A percentile compares a stretch with the other conserved stretches of the same genome.
Evolutionary conservation across 2,888 invertebrate genomes (phyloP).

Genomic region (Acanthosoma haemorrhoidale): DNA sequence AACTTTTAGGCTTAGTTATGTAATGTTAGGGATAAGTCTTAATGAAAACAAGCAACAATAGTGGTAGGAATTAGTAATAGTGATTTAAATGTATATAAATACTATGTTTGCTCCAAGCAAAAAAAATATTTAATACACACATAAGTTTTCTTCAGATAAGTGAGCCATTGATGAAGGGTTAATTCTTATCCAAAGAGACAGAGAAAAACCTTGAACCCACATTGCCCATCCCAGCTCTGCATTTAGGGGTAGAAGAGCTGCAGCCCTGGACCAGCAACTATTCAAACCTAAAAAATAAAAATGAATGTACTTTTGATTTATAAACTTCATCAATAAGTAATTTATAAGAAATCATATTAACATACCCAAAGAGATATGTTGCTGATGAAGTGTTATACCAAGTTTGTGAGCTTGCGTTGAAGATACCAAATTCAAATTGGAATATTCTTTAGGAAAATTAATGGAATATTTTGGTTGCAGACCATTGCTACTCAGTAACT

Average conservation of each 20-base stretch:
- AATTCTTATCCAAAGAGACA: slow-evolving; percentile 54
- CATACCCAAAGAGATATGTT: slow-evolving; percentile 44
- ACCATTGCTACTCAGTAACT: slow-evolving; percentile 50
- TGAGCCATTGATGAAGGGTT: slow-evolving; percentile 42
- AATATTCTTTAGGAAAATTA: slow-evolving; percentile 49
- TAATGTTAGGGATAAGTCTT: too few relatives aligned
- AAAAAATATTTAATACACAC: slow-evolving; percentile 15
- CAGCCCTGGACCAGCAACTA: slow-evolving; percentile 44
- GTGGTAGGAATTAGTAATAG: too few relatives aligned
- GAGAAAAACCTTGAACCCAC: slow-evolving; percentile 56
- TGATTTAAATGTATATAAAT: too few relatives aligned
- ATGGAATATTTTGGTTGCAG: slow-evolving; percentile 56
- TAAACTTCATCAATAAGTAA: background rate
- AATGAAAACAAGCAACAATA: too few relatives aligned
- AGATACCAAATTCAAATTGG: slow-evolving; percentile 29
- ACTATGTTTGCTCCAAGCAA: too few relatives aligned
- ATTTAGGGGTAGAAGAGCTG: slow-evolving; percentile 45
- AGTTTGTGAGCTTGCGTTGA: slow-evolving; percentile 44
- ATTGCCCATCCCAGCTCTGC: slow-evolving; percentile 56
- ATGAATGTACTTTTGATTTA: background rate
- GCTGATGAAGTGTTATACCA: slow-evolving; percentile 46
- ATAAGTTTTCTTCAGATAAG: slow-evolving; percentile 31
- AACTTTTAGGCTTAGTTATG: too few relatives aligned
- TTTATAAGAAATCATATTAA: background rate
- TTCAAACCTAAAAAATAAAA: slow-evolving; percentile 1